These are phyloP conservation scores for Drosophila sechellia DNA, from an alignment of 1,140 invertebrate species.

Conservation along the genomic window DNA sequence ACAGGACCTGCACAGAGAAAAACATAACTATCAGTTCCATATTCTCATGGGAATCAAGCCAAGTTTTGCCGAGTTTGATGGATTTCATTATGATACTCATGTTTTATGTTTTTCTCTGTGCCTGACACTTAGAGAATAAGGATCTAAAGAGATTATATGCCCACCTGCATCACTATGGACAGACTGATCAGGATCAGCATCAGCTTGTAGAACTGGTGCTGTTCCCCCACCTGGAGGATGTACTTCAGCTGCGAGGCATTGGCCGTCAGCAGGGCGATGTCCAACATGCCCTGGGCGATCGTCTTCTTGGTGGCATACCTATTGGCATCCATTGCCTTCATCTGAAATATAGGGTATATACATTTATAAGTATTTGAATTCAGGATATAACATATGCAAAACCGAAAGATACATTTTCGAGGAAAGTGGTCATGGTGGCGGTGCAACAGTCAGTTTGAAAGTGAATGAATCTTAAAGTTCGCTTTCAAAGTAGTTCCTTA, in stretches of 20 bases:
- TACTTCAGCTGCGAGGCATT: conserved; percentile 96
- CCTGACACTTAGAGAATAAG: conserved; percentile 29
- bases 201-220: conserved; percentile 93
- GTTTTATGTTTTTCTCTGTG: conserved; percentile 35
- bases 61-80: too few species aligned
- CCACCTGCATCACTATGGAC: conserved; percentile 95
- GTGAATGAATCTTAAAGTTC: conserved; percentile 5
- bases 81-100: too few species aligned
- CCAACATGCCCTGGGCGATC: conserved; percentile 92
- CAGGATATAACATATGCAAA: too few species aligned
- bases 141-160: not conserved
- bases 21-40: conserved; percentile 20
- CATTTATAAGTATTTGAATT: too few species aligned
- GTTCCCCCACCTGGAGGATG: conserved; percentile 91
- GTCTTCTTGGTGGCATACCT: conserved; percentile 95
- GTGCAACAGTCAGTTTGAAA: conserved; percentile 3
- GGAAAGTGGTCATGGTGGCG: conserved; percentile 36
- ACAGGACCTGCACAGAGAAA: conserved; percentile 84
- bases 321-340: conserved; percentile 91
- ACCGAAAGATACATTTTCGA: conserved; percentile 21
- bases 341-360: conserved; percentile 74
- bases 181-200: conserved; percentile 92
- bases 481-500: conserved; percentile 19
- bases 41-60: too few species aligned
- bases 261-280: conserved; percentile 91